A percentile compares a stretch with the other conserved stretches of the same genome.
phyloP scores from a whole-genome alignment of 2,113 vertebrate species.

The Pedetes capensis region DNA sequence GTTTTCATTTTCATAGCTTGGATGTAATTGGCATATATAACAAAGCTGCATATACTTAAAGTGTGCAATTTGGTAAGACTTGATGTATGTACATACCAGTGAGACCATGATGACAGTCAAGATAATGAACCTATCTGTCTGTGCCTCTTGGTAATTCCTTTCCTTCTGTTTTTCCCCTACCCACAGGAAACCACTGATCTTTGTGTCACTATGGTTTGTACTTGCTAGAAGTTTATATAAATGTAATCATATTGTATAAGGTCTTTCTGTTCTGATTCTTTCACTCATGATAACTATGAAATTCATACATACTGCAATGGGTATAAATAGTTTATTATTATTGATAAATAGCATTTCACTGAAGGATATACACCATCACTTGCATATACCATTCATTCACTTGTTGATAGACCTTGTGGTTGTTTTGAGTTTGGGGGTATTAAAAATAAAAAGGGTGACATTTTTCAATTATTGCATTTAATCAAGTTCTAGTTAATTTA shows the following conservation, averaged over 20 bases:
- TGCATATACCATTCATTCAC: neutral
- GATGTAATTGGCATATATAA: neutral
- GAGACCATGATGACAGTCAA: neutral
- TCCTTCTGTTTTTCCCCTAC: neutral
- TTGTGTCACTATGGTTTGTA: neutral
- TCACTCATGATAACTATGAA: neutral
- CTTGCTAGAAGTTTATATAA: slow-evolving; percentile 10
- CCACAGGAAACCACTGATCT: neutral
- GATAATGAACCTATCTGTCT: neutral
- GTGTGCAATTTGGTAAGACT: neutral
- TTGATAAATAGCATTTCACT: neutral
- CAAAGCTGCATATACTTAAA: neutral
- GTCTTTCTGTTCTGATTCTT: slow-evolving; percentile 4
- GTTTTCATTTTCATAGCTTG: neutral
- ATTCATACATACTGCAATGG: neutral
- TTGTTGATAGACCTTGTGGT: neutral
- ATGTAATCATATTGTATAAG: neutral
- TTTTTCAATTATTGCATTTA: neutral
- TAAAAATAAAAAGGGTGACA: neutral
- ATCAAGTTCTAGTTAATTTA: neutral
- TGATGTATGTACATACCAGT: neutral
- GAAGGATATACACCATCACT: neutral
- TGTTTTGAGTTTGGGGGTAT: neutral
- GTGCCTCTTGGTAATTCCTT: neutral
- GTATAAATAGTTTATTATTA: neutral